Conservation (phyloP, 2,113 vertebrate species). For the Daboia siamensis region DNA sequence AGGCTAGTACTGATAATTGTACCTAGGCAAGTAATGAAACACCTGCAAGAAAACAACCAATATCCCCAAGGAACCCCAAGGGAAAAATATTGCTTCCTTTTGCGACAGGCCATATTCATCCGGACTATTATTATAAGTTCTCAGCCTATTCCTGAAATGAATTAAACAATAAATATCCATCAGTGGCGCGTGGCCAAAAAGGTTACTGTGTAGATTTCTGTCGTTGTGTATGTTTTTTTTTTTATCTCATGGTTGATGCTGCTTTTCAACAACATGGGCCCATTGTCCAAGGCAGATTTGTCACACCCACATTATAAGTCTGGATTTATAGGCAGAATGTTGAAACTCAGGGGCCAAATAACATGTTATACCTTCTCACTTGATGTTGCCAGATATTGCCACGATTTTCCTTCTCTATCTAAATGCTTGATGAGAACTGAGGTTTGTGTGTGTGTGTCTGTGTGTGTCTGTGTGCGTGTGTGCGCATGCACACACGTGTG, state of each 20-base stretch:
- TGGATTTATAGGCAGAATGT: background rate
- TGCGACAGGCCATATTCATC: background rate
- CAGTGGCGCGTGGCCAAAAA: background rate
- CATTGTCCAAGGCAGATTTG: background rate
- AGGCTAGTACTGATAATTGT: too few species aligned
- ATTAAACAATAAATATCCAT: background rate
- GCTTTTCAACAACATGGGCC: too few species aligned
- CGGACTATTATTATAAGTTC: background rate
- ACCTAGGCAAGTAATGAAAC: background rate
- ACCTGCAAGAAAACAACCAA: too few species aligned
- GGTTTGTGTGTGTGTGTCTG: background rate
- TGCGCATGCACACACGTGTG: too few species aligned
- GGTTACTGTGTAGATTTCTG: background rate
- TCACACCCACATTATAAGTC: background rate
- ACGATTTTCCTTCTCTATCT: background rate
- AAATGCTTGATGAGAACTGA: background rate
- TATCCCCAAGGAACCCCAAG: background rate
- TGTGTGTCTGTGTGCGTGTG: too few species aligned
- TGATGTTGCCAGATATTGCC: background rate
- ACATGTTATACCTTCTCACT: background rate
- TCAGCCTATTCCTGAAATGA: background rate
- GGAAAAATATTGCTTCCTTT: background rate
- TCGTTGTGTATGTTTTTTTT: background rate
- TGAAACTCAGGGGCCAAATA: background rate
- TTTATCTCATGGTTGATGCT: background rate